Evolutionary conservation across 2,888 invertebrate species (phyloP).

Genomic region (Zaprionus lineosus): DNA sequence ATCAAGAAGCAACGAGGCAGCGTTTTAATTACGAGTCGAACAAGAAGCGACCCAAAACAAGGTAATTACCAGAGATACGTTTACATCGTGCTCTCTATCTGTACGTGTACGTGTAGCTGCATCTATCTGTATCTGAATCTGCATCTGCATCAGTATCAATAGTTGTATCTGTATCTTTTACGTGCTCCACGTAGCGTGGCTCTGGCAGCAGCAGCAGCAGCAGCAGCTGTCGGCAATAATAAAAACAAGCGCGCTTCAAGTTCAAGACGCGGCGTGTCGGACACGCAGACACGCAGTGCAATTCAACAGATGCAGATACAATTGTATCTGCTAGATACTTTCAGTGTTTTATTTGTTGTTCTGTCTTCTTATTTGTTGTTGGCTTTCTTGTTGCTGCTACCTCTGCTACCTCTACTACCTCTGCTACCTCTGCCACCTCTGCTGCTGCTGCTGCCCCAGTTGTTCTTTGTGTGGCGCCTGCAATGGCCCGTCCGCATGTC

Average conservation of each 20-base stretch:
- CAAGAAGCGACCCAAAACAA: conserved; percentile 56
- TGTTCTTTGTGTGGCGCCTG: conserved; percentile 32
- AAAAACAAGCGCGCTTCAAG: conserved; percentile 45
- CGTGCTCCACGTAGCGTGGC: conserved; percentile 63
- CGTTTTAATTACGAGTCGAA: conserved; percentile 56
- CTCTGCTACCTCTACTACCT: conserved; percentile 10
- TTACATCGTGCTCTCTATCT: conserved; percentile 13
- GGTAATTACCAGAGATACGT: conserved; percentile 56
- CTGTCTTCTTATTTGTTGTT: neutral
- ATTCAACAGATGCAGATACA: conserved; percentile 50
- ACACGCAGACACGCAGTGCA: conserved; percentile 18
- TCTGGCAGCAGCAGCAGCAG: conserved; percentile 19
- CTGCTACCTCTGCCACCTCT: no score
- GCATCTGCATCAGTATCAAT: conserved; percentile 14
- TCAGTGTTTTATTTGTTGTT: conserved; percentile 7
- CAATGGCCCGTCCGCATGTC: conserved; percentile 35
- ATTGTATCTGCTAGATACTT: conserved; percentile 50
- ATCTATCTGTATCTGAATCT: conserved; percentile 1
- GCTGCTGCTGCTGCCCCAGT: conserved; percentile 25
- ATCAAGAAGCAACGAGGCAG: conserved; percentile 40
- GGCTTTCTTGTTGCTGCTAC: no score
- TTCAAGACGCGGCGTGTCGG: conserved; percentile 39
- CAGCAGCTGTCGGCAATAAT: conserved; percentile 21
- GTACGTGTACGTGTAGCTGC: conserved; percentile 8
- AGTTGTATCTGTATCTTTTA: conserved; percentile 60